Percentiles rank a stretch among this genome's conserved stretches.
Evolutionary conservation across 2,797 vertebrate genomes (phyloP).

Genomic region (Intellagama lesueurii): DNA sequence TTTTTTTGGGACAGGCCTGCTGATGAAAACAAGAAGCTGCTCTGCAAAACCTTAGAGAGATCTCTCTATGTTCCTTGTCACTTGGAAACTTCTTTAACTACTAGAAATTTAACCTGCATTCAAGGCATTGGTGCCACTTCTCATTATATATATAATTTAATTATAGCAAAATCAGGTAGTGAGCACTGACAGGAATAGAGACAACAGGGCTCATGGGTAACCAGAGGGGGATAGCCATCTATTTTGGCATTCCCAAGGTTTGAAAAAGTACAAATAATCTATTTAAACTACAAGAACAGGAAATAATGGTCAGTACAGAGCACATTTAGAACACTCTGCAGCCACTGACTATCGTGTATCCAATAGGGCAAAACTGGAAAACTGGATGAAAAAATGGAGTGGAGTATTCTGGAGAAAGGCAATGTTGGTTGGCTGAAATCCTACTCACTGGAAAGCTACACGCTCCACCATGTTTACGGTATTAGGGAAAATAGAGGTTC

Average conservation of each 20-base stretch:
- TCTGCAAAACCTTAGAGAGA: background rate
- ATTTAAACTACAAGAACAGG: no score
- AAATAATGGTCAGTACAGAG: no score
- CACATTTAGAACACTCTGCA: background rate
- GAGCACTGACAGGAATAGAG: background rate
- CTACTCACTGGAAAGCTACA: no score
- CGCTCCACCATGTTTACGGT: no score
- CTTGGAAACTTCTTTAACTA: background rate
- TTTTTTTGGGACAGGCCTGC: background rate
- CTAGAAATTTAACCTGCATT: background rate
- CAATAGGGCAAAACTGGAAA: background rate
- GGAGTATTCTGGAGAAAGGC: background rate
- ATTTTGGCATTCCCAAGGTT: background rate
- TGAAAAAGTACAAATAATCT: background rate
- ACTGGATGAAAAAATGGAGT: no score
- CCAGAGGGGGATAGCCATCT: background rate
- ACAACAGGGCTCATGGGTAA: background rate
- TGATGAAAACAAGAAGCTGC: background rate
- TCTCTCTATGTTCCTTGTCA: background rate
- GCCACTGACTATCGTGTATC: background rate
- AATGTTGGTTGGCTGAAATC: background rate
- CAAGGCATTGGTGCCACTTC: background rate
- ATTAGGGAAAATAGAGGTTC: background rate
- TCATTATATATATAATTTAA: background rate
- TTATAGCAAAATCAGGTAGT: background rate